Conservation (phyloP, 2,888 invertebrate genomes). For the Cataglyphis rosenhaueri region DNA sequence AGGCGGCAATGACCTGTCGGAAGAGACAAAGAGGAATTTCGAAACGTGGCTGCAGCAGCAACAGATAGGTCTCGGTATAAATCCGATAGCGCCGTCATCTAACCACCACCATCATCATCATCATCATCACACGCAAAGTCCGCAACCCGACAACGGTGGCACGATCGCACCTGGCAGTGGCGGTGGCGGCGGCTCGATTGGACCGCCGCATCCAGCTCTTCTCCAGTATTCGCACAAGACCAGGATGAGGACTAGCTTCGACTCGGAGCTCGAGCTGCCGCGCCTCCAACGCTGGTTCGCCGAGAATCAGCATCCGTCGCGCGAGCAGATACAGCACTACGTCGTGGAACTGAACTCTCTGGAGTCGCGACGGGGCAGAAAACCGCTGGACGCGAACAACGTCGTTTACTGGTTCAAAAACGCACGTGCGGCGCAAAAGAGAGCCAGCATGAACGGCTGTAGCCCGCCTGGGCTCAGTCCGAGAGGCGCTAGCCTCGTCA, state of each 20-base stretch:
- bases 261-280: slow-evolving; percentile 98
- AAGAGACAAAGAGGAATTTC: slow-evolving; percentile 94
- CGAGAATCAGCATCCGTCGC: slow-evolving; percentile 98
- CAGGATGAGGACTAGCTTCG: slow-evolving; percentile 98
- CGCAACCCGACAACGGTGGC: slow-evolving; percentile 85
- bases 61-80: slow-evolving; percentile 81
- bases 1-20: slow-evolving; percentile 92
- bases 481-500: slow-evolving; percentile 84
- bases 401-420: slow-evolving; percentile 99
- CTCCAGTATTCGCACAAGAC: slow-evolving; percentile 91
- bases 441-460: slow-evolving; percentile 88
- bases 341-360: slow-evolving; percentile 96
- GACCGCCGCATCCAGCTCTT: slow-evolving; percentile 90
- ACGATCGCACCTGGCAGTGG: slow-evolving; percentile 86
- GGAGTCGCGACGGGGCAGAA: slow-evolving; percentile 96
- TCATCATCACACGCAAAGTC: slow-evolving; percentile 82
- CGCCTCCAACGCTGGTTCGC: slow-evolving; percentile 98
- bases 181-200: slow-evolving; percentile 86
- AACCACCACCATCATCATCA: slow-evolving; percentile 77
- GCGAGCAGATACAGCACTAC: slow-evolving; percentile 98
- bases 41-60: slow-evolving; percentile 91
- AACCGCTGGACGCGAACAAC: slow-evolving; percentile 97
- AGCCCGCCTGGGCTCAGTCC: slow-evolving; percentile 84
- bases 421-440: slow-evolving; percentile 97
- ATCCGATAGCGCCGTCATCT: slow-evolving; percentile 79